Evolutionary conservation across 2,797 vertebrate genomes (phyloP), one percentile per base, ranked within the genome.

Genomic region (Channallabes apus): DNA sequence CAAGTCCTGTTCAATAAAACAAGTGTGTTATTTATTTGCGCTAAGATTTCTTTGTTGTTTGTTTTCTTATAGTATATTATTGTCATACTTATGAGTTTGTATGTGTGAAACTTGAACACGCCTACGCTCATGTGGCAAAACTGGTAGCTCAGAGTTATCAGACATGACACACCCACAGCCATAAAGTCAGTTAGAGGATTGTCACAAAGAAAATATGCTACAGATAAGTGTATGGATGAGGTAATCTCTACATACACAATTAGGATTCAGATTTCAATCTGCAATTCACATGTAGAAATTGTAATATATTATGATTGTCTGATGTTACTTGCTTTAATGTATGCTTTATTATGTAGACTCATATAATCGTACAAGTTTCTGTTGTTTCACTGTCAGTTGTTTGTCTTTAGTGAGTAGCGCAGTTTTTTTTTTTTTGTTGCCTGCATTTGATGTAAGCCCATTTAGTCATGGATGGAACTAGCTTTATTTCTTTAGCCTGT

Each of bases 401-500:
- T 64, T 24, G 22, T 17, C 14, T 27, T 41, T 4, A 27, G 14
- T 20, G 12, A 20, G 2, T 18, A 5, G 12, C 58, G 11, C 6
- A 59, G 51, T 76, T 65, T 79, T 84, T 24, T 59, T 35, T 17
- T 65, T 79, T 84, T 24, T 59, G n/a, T 17, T 32, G 38, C 22
- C 38, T 59, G 67, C 35, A 71, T 51, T 61, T 58, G 58, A 84
- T 62, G 24, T 75, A 14, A 58, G 14, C 71, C 62, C 24, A 17
- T 79, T 17, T 67, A 54, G 56, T n/a, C 46, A 67, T 68, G 71
- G 73, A 72, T 82, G 14, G 62, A 69, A 29, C 46, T 79, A 65
- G 67, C 84, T 86, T 8, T 54, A 86, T 67, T 82, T 84, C 6
- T 84, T 76, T 72, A 76, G 77, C 24, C 59, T 67, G 78, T 59